Percentiles rank a stretch among this genome's conserved stretches.
Conservation (phyloP, 2,888 invertebrate genomes). For the Dioctria linearis region DNA sequence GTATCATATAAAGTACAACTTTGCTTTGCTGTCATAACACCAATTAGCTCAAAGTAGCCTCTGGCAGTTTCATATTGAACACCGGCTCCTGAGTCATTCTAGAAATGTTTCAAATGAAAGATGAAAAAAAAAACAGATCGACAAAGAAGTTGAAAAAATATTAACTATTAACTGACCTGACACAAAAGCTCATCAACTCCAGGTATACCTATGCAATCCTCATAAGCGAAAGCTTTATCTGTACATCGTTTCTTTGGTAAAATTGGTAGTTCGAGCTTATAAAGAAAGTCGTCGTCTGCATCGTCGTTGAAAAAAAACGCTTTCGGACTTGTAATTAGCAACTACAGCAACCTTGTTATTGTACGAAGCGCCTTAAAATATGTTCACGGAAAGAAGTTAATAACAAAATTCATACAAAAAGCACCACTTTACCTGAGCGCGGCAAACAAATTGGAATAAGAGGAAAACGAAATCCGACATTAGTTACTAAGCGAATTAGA, state of each 20-base stretch:
- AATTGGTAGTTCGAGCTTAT: slow-evolving; percentile 20
- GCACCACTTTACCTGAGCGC: slow-evolving; percentile 62
- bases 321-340: neutral
- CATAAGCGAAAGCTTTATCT: neutral
- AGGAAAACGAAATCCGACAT: slow-evolving; percentile 72
- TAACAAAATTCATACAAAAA: too few relatives aligned
- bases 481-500: slow-evolving; percentile 72
- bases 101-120: slow-evolving; percentile 60
- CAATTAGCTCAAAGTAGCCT: slow-evolving; percentile 73
- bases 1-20: slow-evolving; percentile 65
- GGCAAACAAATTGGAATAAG: slow-evolving; percentile 76
- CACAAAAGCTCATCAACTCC: slow-evolving; percentile 72
- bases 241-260: neutral
- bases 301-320: neutral
- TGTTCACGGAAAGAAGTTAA: neutral
- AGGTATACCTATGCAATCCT: slow-evolving; percentile 74
- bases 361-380: slow-evolving; percentile 13
- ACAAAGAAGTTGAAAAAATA: neutral
- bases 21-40: slow-evolving; percentile 73
- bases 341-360: neutral
- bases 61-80: slow-evolving; percentile 72
- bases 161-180: slow-evolving; percentile 68
- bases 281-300: neutral
- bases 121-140: neutral
- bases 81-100: slow-evolving; percentile 75